phyloP scores from a whole-genome alignment of 2,888 invertebrate species.

The Aphidius colemani region DNA sequence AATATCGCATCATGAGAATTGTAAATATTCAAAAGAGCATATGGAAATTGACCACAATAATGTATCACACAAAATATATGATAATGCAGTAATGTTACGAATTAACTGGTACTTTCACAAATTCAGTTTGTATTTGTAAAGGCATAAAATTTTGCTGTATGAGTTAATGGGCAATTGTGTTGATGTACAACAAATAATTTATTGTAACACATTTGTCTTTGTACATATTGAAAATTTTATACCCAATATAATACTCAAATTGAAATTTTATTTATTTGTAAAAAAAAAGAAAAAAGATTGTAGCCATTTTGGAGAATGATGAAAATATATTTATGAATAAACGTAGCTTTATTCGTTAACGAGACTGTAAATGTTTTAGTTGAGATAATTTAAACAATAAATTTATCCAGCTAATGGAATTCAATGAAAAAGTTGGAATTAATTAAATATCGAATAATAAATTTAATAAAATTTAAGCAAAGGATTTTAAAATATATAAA shows the following conservation, averaged over 20 bases:
- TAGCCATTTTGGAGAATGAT: neutral
- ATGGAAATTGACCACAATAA: constrained; percentile 9
- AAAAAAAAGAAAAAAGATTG: neutral
- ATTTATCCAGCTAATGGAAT: no score
- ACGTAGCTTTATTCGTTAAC: neutral
- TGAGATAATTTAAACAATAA: no score
- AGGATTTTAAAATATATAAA: no score
- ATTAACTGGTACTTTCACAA: constrained; percentile 9
- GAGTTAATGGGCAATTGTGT: neutral
- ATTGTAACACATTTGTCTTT: neutral
- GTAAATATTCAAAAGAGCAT: constrained; percentile 10
- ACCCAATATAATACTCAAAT: neutral
- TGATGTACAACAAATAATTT: constrained; percentile 8
- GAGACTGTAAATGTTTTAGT: no score
- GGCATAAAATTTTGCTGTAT: constrained; percentile 5
- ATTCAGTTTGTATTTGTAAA: constrained; percentile 8
- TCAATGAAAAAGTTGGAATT: no score
- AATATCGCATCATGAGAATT: neutral
- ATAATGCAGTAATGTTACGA: constrained; percentile 4
- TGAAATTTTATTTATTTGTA: neutral
- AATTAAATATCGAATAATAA: no score
- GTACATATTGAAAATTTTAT: neutral
- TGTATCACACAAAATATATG: neutral
- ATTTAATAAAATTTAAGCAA: no score
- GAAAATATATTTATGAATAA: neutral